A percentile compares a stretch with the other conserved stretches of the same genome.
phyloP scores from a whole-genome alignment of 2,113 vertebrate species.

The Sceloporus undulatus region DNA sequence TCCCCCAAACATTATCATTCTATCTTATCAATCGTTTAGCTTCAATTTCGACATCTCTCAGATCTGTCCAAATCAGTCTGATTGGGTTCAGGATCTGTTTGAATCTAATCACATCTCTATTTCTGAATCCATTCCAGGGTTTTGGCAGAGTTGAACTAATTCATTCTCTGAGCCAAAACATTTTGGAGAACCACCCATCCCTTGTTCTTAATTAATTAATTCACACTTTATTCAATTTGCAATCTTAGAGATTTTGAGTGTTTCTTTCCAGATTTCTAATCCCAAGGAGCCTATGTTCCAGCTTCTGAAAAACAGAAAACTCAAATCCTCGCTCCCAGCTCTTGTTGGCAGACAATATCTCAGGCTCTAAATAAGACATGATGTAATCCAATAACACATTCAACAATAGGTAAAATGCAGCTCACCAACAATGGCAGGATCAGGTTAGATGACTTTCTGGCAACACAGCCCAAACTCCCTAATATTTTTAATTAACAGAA shows the following conservation, averaged over 20 bases:
- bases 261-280: conserved; percentile 28
- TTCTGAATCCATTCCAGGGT: neutral
- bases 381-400: conserved; percentile 47
- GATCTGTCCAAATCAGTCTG: no score
- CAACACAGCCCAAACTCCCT: conserved; percentile 11
- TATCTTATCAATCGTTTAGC: no score
- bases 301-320: conserved; percentile 21
- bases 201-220: neutral
- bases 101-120: no score
- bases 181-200: neutral
- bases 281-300: rapidly evolving
- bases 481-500: neutral
- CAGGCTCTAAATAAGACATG: conserved; percentile 50
- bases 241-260: neutral
- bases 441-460: conserved; percentile 42
- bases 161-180: neutral
- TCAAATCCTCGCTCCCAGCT: neutral
- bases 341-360: conserved; percentile 34
- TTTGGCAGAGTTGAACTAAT: neutral
- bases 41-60: no score
- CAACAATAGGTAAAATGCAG: conserved; percentile 51
- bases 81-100: no score
- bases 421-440: conserved; percentile 31
- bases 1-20: no score
- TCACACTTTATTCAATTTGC: neutral